Evolutionary conservation across 1,140 invertebrate species (phyloP).

Genomic region (Maconellicoccus hirsutus): DNA sequence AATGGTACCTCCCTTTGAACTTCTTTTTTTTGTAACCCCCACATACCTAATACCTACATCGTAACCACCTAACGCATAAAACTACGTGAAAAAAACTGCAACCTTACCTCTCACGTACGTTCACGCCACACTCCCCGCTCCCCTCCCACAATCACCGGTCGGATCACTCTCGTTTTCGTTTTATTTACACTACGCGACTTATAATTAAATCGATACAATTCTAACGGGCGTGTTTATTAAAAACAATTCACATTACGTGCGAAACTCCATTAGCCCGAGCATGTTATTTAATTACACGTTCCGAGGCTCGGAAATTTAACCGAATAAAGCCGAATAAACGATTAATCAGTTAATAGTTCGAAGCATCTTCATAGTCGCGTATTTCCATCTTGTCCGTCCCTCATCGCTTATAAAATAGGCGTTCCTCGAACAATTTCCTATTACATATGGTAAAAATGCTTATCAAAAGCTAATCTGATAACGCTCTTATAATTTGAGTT

Average conservation of each 20-base stretch:
- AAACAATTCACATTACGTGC: not conserved
- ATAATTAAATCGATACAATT: not conserved
- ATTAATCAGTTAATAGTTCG: slow-evolving; percentile 9
- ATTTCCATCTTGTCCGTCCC: not conserved
- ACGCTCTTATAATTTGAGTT: slow-evolving; percentile 12
- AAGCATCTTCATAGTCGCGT: slow-evolving; percentile 2
- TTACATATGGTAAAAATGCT: not conserved
- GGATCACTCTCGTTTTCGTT: too few species aligned
- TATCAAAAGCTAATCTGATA: slow-evolving; percentile 13
- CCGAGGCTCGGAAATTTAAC: not conserved
- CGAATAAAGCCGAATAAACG: not conserved
- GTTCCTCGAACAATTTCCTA: not conserved
- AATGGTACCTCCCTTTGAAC: too few species aligned
- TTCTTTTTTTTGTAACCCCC: too few species aligned
- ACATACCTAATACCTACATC: too few species aligned
- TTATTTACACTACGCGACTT: not conserved
- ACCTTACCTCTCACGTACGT: too few species aligned
- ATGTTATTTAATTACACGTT: not conserved
- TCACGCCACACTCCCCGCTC: too few species aligned
- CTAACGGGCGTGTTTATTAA: not conserved
- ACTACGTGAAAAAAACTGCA: too few species aligned
- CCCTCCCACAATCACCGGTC: too few species aligned
- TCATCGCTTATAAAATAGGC: not conserved
- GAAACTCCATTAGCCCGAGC: not conserved
- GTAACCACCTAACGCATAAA: too few species aligned